Base-by-base conservation (phyloP, 2,797 vertebrate genomes). In the Cyprinodon diabolis region DNA sequence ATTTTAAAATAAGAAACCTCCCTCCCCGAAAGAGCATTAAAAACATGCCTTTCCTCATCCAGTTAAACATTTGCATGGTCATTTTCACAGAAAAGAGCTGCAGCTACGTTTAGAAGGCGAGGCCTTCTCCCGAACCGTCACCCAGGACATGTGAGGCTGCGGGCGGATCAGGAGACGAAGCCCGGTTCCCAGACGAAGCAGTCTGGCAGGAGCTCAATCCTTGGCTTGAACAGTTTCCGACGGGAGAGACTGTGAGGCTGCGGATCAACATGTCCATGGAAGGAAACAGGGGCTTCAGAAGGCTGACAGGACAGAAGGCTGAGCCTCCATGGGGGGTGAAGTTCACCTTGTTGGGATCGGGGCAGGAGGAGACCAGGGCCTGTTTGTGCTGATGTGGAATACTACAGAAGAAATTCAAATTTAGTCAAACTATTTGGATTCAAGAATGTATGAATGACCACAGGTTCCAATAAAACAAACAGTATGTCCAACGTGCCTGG, bases 261-360 rank as follows among this genome's bases (percentile, higher is more conserved):
- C 95, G 92, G 87, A 97, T 93, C 81, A 96, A 91, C 83, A 96
- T 92, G 81, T 96, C 96, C 93, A 96, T 87, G 30, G 92, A 92
- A 35, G 96, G 96, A 72, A 96, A 94, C 43, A 96, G 92, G 40
- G 96, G 96, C 78, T 95, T 96, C 48, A 95, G 94, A 84, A 97
- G 94, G 90, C 91, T 96, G 89, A 97, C 96, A 0, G 95, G 96
- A 90, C 96, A 97, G 90, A 98, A 98, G 86, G 96, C 96, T 0
- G 97, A 97, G 76, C 95, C 96, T 0, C 96, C 96, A 2, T 93
- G 78, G 2, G 96, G 95, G 85, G 94, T 96, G 93, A 98, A 98
- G 88, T 97, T 97, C 37, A 98, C 96, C 92, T 97, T 98, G 93
- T 97, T 96, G 86, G 96, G 96, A 85, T 98, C 97, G 0, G 97